A percentile compares a stretch with the other conserved stretches of the same genome.
Evolutionary conservation across 1,140 invertebrate genomes (phyloP).

Genomic region (Heliconius hermathena): DNA sequence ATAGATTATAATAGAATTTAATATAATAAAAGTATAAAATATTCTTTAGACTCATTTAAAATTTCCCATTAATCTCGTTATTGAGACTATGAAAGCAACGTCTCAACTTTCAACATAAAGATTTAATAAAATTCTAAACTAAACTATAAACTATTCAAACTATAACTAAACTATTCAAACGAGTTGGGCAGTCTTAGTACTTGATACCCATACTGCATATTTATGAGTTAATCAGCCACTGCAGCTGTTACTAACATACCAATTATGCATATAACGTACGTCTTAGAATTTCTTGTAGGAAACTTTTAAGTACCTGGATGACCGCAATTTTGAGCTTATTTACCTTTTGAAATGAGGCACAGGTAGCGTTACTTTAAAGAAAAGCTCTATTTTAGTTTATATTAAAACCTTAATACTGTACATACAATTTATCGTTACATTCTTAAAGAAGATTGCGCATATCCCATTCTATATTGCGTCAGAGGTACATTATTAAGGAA

Average conservation of each 20-base stretch:
- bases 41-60: not conserved
- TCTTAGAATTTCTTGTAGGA: conserved; percentile 8
- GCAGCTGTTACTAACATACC: conserved; percentile 33
- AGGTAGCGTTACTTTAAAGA: not conserved
- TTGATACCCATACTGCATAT: conserved; percentile 42
- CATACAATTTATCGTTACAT: not conserved
- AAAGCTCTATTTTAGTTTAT: not conserved
- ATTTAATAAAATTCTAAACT: conserved; percentile 39
- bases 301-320: conserved; percentile 9
- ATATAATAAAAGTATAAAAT: too few relatives aligned
- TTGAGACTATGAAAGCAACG: conserved; percentile 7
- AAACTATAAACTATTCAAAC: conserved; percentile 24
- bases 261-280: conserved; percentile 25
- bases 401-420: not conserved
- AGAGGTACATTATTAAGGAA: too few relatives aligned
- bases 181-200: conserved; percentile 7
- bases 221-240: conserved; percentile 47
- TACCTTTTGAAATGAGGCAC: not conserved
- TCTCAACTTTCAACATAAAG: conserved; percentile 13
- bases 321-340: not conserved
- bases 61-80: not conserved
- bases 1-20: too few relatives aligned
- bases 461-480: too few relatives aligned
- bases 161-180: conserved; percentile 31
- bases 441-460: not conserved